Base-by-base conservation (phyloP, 35 echinoderm and acorn worm genomes). In the Chiridota heheva region DNA sequence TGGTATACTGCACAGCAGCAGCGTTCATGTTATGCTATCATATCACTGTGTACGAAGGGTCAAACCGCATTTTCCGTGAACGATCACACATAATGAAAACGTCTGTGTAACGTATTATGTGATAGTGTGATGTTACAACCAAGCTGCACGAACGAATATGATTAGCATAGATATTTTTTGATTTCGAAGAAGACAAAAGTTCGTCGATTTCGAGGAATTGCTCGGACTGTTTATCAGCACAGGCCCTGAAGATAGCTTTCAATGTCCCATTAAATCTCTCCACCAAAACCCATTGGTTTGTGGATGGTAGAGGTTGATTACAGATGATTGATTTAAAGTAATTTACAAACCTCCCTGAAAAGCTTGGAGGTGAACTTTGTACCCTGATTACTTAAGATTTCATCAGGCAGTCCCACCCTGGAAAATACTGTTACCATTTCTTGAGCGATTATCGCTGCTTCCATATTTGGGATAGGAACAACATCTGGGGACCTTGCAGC, bases 261-360 rank as follows among this genome's bases (percentile, higher is more conserved):
- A 73, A 36, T 73, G 69, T 73, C 17, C 69, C 42, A 73, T 73
- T 73, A 22, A 73, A 73, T n/a, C 43, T 73, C 46, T 46, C 42
- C 38, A 73, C 69, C 69, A 73, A 7, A 7, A n/a, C n/a, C 69
- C 69, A 26, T 73, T 73, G 0, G 39, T 44, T 27, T 73, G 69
- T 44, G 69, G 69, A 48, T 73, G 69, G 69, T 44, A 73, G 6
- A 42, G 69, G 69, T 73, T 10, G 69, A 44, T 51, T 48, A 46
- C 3, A 74, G 24, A 12, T 46, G 42, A 20, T 69, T 38, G 35
- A 38, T 69, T n/a, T 7, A 12, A 29, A 38, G 32, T 31, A 38
- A 8, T 39, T 36, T 8, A 34, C 70, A 73, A 49, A 74, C 18
- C 7, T 74, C 5, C 18, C 49, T 74, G 10, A 47, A 47, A 7